Percentiles rank a stretch among this genome's conserved stretches.
Evolutionary conservation across 2,888 invertebrate genomes (phyloP).

Genomic region (Drosophila picticornis): DNA sequence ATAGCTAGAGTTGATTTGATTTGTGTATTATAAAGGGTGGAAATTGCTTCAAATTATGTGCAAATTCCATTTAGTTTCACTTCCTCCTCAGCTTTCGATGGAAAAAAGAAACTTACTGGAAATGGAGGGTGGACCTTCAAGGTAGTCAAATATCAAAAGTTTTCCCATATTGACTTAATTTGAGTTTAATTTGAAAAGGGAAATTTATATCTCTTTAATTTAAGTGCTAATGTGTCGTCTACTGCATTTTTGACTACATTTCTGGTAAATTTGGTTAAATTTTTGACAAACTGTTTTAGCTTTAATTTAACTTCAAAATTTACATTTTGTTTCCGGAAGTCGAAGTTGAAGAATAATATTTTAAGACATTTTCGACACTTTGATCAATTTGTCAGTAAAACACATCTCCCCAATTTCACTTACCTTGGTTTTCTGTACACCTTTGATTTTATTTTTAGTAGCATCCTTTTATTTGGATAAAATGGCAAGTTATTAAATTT

Average conservation of each 20-base stretch:
- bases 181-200: not conserved
- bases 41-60: slow-evolving; percentile 1
- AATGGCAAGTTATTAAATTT: not conserved
- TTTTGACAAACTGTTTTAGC: not conserved
- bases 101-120: not conserved
- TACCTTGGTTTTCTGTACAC: not conserved
- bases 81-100: too few species aligned
- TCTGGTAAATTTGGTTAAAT: not conserved
- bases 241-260: too few species aligned
- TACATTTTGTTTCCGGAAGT: not conserved
- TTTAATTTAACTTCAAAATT: not conserved
- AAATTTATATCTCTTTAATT: not conserved
- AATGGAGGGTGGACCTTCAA: not conserved
- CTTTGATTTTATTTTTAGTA: not conserved
- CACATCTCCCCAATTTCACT: not conserved
- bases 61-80: not conserved
- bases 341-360: not conserved
- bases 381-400: not conserved
- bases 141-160: not conserved
- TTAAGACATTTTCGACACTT: not conserved
- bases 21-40: slow-evolving; percentile 5
- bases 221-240: not conserved
- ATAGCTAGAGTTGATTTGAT: slow-evolving; percentile 2
- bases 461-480: not conserved
- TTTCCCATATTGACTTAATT: not conserved